Evolutionary conservation across 2,113 vertebrate genomes (phyloP), one percentile per base, ranked within the genome.

Genomic region (Fregetta grallaria): DNA sequence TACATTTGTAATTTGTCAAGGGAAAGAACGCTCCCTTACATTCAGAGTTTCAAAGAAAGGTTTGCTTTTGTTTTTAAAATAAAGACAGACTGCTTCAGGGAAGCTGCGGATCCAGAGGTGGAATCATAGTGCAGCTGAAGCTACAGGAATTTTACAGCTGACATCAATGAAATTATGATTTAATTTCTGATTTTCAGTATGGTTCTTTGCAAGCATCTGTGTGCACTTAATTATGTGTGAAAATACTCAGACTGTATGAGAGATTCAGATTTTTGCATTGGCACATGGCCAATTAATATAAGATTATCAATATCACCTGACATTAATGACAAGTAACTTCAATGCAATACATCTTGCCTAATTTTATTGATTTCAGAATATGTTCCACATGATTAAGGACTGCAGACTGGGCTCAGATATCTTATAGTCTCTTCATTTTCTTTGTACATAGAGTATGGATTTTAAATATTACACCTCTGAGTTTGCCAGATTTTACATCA

Each of bases 321-420:
- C 32, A 63, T 73, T 79, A 88, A 66, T 40, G 72, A 86, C 63
- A 92, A 56, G 34, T 85, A 90, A 63, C 62, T 87, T 72, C 10
- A 52, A 4, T 78, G 52, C 21, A 78, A 91, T 92, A 27, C 13
- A 58, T 78, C 66, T 91, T 91, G 40, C 36, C 34, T 87, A 36
- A 75, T 87, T 91, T 81, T 87, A 95, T 68, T 85, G 49, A 93
- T 91, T 94, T 95, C 52, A 56, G 49, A 87, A 67, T 74, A 29
- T 72, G 34, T 74, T 91, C n/a, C 27, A 56, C 71, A 50, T 58
- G 72, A 84, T 74, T 67, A 89, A 85, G 27, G 21, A 47, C 70
- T 86, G 61, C 16, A 89, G 38, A 29, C 25, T 52, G 6, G 36
- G 23, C 23, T 90, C 23, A 67, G 16, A 4, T 77, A 61, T 27